Percentiles rank a stretch among this genome's conserved stretches.
Conservation (phyloP, 2,888 invertebrate species). For the Polymixis flavicincta region DNA sequence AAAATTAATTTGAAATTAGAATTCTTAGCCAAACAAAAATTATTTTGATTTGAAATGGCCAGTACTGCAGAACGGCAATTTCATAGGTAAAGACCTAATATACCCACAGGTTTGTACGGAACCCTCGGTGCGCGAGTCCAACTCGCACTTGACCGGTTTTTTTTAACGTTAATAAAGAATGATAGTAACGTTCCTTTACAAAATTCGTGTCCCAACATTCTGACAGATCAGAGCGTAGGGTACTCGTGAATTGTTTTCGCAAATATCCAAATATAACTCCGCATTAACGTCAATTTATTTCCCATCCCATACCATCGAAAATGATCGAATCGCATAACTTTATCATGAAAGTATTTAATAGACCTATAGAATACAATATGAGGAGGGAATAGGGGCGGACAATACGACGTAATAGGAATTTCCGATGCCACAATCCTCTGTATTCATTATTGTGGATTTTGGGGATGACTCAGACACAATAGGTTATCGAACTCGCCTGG, state of each 20-base stretch:
- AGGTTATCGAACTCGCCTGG: conserved; percentile 70
- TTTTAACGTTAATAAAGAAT: conserved; percentile 10
- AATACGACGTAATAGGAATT: conserved; percentile 61
- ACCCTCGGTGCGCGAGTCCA: too few species aligned
- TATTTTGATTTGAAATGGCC: too few species aligned
- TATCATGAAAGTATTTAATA: conserved; percentile 42
- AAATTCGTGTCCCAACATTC: neutral
- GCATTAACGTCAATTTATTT: conserved; percentile 1
- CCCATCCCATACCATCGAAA: conserved; percentile 15
- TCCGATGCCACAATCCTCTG: conserved; percentile 59
- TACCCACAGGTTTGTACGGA: too few species aligned
- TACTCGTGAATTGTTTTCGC: conserved; percentile 22
- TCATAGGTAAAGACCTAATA: too few species aligned
- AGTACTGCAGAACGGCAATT: too few species aligned
- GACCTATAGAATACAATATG: conserved; percentile 34
- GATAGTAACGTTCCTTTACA: neutral
- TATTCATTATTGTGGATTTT: conserved; percentile 69
- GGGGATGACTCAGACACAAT: conserved; percentile 70
- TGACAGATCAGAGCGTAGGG: neutral
- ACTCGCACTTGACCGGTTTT: too few species aligned
- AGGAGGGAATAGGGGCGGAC: conserved; percentile 39
- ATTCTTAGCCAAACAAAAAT: too few species aligned
- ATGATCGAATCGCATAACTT: conserved; percentile 25
- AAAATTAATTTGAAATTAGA: too few species aligned
- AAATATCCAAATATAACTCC: conserved; percentile 33